Evolutionary conservation across 2,113 vertebrate species (phyloP).

Genomic region (Amblyopsis rosae): DNA sequence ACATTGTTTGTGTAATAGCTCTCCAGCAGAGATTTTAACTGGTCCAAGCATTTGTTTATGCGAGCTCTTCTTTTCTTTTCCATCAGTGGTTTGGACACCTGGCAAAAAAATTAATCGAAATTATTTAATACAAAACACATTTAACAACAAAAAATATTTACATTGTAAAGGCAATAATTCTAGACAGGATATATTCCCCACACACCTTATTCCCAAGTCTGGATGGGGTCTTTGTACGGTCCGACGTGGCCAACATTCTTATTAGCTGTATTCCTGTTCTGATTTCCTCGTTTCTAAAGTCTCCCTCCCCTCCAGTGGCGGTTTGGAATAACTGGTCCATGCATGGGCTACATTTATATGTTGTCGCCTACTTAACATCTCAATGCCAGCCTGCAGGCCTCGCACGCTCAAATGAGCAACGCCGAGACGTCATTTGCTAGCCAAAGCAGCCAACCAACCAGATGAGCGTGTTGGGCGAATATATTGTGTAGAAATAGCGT

Average conservation of each 20-base stretch:
- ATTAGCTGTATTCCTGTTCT: conserved; percentile 24
- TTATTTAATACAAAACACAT: neutral
- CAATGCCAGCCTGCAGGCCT: conserved; percentile 68
- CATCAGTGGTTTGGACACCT: conserved; percentile 90
- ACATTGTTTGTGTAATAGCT: conserved; percentile 86
- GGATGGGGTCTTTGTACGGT: conserved; percentile 56
- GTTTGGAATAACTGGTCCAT: conserved; percentile 41
- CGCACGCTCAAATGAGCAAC: conserved; percentile 48
- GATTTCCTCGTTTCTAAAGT: conserved; percentile 26
- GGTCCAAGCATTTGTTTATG: conserved; percentile 87
- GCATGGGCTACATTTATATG: conserved; percentile 70
- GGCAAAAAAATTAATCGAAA: neutral
- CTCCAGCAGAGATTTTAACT: conserved; percentile 83
- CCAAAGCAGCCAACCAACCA: neutral
- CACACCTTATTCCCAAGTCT: conserved; percentile 68
- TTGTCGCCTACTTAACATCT: conserved; percentile 77
- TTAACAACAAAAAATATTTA: neutral
- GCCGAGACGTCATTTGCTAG: conserved; percentile 28
- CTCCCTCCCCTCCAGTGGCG: conserved; percentile 23
- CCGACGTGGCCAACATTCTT: conserved; percentile 72
- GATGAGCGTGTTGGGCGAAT: no score
- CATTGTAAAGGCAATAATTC: neutral
- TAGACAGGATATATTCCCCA: neutral
- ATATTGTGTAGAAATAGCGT: no score
- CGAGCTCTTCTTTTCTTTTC: conserved; percentile 88